Conservation (phyloP, 2,888 invertebrate genomes). For the Cephus sareptanus region DNA sequence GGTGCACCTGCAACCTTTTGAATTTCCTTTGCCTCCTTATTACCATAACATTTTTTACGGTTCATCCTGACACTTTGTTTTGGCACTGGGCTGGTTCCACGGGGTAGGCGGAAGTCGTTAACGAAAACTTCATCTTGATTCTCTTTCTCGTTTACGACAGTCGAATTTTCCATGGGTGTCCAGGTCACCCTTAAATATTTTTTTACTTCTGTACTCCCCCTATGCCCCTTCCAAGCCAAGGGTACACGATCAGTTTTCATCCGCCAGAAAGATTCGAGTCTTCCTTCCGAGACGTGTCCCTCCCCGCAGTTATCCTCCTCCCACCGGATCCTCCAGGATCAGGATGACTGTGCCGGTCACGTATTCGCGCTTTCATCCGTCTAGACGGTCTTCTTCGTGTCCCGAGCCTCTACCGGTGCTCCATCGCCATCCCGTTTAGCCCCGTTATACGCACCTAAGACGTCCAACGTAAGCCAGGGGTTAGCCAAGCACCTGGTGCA, state of each 20-base stretch:
- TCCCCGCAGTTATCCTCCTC: background rate
- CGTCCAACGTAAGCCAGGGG: conserved; percentile 55
- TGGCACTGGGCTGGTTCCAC: background rate
- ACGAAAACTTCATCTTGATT: background rate
- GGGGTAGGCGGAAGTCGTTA: background rate
- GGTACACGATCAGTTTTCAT: background rate
- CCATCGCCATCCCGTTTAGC: background rate
- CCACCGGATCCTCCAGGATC: conserved; percentile 16
- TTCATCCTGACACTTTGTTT: background rate
- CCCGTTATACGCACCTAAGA: conserved; percentile 41
- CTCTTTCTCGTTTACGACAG: background rate
- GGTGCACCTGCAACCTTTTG: background rate
- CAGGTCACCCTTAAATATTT: background rate
- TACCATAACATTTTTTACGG: background rate
- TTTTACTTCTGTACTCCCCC: background rate
- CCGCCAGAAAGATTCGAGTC: background rate
- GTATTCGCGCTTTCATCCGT: conserved; percentile 39
- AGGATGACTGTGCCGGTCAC: conserved; percentile 48
- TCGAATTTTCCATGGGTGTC: background rate
- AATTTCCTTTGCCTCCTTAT: background rate
- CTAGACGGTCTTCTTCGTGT: conserved; percentile 36
- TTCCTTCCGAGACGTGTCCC: background rate
- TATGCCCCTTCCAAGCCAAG: background rate
- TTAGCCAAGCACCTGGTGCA: conserved; percentile 64
- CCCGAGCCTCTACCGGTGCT: conserved; percentile 10